Evolutionary conservation across 2,888 invertebrate species (phyloP).

Genomic region (Ceriagrion tenellum): DNA sequence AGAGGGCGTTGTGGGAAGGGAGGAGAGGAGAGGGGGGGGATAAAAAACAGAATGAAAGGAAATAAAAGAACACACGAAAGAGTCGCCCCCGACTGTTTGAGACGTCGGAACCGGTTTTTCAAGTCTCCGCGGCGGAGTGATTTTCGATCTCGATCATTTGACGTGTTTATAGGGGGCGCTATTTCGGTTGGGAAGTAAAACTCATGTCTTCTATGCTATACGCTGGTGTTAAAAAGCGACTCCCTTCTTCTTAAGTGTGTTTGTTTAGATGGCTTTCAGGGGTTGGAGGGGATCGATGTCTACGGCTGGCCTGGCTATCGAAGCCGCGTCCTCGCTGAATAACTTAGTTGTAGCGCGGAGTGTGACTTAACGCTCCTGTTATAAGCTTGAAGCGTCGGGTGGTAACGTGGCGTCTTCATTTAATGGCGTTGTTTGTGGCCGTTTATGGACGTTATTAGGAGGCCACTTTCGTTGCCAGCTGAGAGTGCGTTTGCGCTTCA

Average conservation of each 20-base stretch:
- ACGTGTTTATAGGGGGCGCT: slow-evolving; percentile 55
- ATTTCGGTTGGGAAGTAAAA: slow-evolving; percentile 16
- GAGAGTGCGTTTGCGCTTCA: background rate
- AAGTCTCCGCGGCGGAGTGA: slow-evolving; percentile 46
- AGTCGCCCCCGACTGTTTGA: slow-evolving; percentile 35
- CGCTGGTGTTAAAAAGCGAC: slow-evolving; percentile 12
- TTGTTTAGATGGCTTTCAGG: background rate
- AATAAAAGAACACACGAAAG: too few species aligned
- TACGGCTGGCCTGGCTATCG: background rate
- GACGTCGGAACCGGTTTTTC: slow-evolving; percentile 54
- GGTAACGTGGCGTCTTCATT: background rate
- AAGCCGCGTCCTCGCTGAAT: background rate
- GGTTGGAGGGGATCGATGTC: slow-evolving; percentile 9
- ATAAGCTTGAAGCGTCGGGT: background rate
- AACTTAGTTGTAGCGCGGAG: background rate
- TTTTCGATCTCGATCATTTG: slow-evolving; percentile 52
- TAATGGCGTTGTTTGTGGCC: background rate
- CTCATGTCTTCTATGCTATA: slow-evolving; percentile 28
- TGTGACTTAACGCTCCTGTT: background rate
- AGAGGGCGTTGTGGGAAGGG: background rate
- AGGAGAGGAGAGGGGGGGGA: background rate
- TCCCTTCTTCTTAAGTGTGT: slow-evolving; percentile 1
- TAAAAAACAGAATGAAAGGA: too few species aligned
- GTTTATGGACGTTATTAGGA: background rate
- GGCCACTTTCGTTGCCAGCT: background rate